Percentiles rank a stretch among this genome's conserved stretches.
phyloP scores from a whole-genome alignment of 92 coral and sea anemone genomes.

The Blastomussa wellsi region DNA sequence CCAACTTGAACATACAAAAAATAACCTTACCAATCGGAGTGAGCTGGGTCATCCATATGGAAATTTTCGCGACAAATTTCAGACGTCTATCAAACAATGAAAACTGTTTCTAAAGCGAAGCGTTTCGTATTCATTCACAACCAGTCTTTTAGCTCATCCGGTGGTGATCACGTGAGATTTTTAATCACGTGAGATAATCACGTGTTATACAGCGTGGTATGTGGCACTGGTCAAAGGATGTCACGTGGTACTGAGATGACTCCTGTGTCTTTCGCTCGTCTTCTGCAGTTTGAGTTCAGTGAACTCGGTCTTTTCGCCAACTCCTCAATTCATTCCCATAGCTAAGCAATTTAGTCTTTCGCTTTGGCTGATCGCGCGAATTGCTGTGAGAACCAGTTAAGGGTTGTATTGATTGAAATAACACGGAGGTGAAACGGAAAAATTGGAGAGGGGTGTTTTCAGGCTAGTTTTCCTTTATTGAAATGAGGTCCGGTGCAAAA shows the following conservation, averaged over 20 bases:
- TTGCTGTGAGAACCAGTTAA: conserved; percentile 72
- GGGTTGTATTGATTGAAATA: conserved; percentile 15
- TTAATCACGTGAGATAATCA: background rate
- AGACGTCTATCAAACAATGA: background rate
- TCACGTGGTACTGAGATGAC: background rate
- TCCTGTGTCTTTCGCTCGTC: background rate
- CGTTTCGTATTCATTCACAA: background rate
- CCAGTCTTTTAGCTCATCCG: background rate
- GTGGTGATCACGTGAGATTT: background rate
- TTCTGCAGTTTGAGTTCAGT: background rate
- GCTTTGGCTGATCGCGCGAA: conserved; percentile 97
- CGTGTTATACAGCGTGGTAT: background rate
- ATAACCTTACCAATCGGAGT: too few relatives aligned
- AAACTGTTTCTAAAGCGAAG: background rate
- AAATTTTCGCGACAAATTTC: background rate
- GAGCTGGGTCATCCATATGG: background rate
- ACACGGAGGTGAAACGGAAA: background rate
- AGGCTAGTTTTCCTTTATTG: background rate
- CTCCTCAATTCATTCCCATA: background rate
- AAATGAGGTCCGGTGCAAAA: background rate
- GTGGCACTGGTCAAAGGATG: background rate
- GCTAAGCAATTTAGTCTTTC: conserved; percentile 43
- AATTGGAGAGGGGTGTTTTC: background rate
- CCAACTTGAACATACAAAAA: background rate
- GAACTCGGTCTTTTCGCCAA: background rate